Conservation (phyloP, 2,113 vertebrate genomes). For the Onychorhynchus coronatus region DNA sequence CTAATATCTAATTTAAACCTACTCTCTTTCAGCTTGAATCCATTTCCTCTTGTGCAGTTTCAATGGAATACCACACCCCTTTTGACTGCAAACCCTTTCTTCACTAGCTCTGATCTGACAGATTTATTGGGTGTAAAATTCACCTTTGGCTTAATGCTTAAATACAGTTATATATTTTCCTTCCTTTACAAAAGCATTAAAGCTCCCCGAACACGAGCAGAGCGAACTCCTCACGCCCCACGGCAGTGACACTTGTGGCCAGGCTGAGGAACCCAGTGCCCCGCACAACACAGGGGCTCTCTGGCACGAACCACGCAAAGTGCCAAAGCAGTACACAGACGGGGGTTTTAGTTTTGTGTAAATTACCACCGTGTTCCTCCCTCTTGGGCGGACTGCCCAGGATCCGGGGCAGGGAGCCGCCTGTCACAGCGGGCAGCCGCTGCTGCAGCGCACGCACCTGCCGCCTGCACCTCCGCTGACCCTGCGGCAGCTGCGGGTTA, state of each 20-base stretch:
- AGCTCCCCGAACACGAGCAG: fast-evolving
- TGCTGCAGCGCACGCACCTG: fast-evolving
- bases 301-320: fast-evolving
- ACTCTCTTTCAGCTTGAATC: not conserved
- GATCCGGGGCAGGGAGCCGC: not conserved
- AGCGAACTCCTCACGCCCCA: too few species aligned
- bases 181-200: not conserved
- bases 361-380: fast-evolving
- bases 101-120: not conserved
- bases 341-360: fast-evolving
- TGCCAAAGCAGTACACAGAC: fast-evolving
- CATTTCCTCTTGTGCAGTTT: not conserved
- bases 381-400: not conserved
- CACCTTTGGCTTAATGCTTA: not conserved
- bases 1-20: not conserved
- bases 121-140: not conserved
- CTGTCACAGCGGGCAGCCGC: not conserved
- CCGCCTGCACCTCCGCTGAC: fast-evolving
- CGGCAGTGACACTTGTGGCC: not conserved
- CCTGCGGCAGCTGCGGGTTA: fast-evolving
- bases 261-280: fast-evolving
- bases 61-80: not conserved
- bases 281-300: too few species aligned
- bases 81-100: not conserved
- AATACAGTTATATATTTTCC: not conserved